Evolutionary conservation across 1,140 invertebrate genomes (phyloP).

Genomic region (Coboldia fuscipes): DNA sequence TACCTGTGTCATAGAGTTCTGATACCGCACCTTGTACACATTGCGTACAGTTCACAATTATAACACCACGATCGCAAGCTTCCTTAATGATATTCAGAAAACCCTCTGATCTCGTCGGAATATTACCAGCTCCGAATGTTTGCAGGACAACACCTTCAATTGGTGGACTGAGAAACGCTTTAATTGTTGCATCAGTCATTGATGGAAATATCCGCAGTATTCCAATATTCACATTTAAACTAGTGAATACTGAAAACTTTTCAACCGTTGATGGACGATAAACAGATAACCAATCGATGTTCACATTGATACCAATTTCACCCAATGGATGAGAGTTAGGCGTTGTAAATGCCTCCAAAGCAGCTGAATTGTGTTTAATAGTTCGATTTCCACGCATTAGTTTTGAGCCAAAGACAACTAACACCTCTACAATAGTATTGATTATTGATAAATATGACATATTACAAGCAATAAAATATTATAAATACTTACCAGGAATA

Average conservation of each 20-base stretch:
- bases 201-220: constrained; percentile 76
- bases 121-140: constrained; percentile 83
- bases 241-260: constrained; percentile 54
- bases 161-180: constrained; percentile 60
- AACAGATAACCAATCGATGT: constrained; percentile 58
- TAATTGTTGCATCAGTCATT: constrained; percentile 58
- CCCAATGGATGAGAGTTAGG: constrained; percentile 74
- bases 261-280: constrained; percentile 48
- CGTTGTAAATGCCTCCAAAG: constrained; percentile 75
- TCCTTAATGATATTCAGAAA: constrained; percentile 49
- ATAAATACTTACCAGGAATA: constrained; percentile 46
- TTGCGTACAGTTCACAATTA: constrained; percentile 87
- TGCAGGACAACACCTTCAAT: constrained; percentile 76
- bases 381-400: constrained; percentile 77
- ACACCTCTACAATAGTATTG: constrained; percentile 49
- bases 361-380: constrained; percentile 58
- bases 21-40: constrained; percentile 59
- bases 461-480: no score
- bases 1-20: constrained; percentile 62
- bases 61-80: constrained; percentile 57
- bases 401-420: constrained; percentile 75
- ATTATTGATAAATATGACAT: no score
- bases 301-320: constrained; percentile 50
- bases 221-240: constrained; percentile 68
- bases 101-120: constrained; percentile 66